These are phyloP conservation scores for Nannobrachium achirus DNA, from an alignment of 2,113 vertebrate species.

Conservation along the genomic window DNA sequence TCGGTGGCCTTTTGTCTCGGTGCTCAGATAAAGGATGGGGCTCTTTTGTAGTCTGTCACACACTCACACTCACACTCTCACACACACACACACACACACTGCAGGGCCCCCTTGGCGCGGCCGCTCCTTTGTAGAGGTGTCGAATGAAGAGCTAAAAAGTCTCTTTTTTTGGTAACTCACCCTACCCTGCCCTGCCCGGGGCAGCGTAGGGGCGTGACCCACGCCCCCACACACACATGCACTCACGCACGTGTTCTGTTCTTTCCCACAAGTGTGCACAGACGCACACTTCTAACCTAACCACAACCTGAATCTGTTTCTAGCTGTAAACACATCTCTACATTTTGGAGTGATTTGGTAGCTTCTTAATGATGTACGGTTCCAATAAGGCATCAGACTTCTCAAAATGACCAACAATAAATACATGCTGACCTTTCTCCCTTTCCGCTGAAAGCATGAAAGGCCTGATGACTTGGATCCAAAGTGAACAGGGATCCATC, in stretches of 20 bases:
- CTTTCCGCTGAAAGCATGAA: no score
- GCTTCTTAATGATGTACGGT: no score
- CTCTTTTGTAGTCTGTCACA: constrained; percentile 41
- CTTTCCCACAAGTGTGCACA: not conserved
- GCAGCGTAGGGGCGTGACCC: not conserved
- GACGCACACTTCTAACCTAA: not conserved
- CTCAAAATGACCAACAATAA: no score
- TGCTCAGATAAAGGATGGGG: constrained; percentile 54
- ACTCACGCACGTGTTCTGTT: not conserved
- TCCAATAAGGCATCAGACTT: no score
- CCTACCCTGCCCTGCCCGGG: constrained; percentile 17
- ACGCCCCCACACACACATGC: constrained; percentile 15
- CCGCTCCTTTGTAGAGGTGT: constrained; percentile 69
- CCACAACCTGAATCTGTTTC: no score
- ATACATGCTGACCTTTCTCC: no score
- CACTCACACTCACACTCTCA: constrained; percentile 13
- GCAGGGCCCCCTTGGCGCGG: constrained; percentile 43
- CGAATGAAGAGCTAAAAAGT: constrained; percentile 64
- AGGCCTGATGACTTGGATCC: no score
- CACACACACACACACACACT: constrained; percentile 18
- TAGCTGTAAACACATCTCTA: no score
- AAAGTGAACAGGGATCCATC: no score
- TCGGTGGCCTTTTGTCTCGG: constrained; percentile 63
- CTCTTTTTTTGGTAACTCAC: constrained; percentile 71
- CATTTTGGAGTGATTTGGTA: no score